Conservation (phyloP, 2,888 invertebrate species). For the Hypercompe scribonia region DNA sequence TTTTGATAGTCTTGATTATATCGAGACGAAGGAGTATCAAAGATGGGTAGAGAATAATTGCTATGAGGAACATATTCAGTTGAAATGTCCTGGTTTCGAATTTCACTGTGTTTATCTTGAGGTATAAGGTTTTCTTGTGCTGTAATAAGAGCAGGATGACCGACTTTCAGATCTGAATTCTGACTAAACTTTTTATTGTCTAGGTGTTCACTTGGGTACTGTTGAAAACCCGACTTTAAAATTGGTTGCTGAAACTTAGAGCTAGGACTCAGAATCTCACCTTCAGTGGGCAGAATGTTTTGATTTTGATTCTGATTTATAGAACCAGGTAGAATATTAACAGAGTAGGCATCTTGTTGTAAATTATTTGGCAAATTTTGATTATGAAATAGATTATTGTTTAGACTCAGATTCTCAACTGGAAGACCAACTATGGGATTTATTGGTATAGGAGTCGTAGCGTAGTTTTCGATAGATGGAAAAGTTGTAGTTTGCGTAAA, state of each 20-base stretch:
- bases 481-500: conserved; percentile 65
- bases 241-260: neutral
- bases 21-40: neutral
- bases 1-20: conserved; percentile 18
- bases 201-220: conserved; percentile 7
- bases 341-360: conserved; percentile 10
- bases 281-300: neutral
- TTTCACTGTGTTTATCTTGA: conserved; percentile 5
- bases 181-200: conserved; percentile 17
- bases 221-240: neutral
- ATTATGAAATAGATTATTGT: conserved; percentile 6
- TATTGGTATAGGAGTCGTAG: conserved; percentile 30
- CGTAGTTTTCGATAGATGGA: conserved; percentile 50
- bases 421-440: conserved; percentile 40
- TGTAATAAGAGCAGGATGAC: neutral
- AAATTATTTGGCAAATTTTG: conserved; percentile 12
- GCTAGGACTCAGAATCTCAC: neutral
- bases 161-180: conserved; percentile 22
- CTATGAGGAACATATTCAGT: conserved; percentile 15
- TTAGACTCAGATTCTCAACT: conserved; percentile 17
- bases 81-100: neutral
- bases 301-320: neutral
- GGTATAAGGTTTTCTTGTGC: conserved; percentile 6
- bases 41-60: conserved; percentile 13
- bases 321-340: conserved; percentile 16